phyloP scores from a whole-genome alignment of 2,888 invertebrate species.

The Coenonympha arcania region DNA sequence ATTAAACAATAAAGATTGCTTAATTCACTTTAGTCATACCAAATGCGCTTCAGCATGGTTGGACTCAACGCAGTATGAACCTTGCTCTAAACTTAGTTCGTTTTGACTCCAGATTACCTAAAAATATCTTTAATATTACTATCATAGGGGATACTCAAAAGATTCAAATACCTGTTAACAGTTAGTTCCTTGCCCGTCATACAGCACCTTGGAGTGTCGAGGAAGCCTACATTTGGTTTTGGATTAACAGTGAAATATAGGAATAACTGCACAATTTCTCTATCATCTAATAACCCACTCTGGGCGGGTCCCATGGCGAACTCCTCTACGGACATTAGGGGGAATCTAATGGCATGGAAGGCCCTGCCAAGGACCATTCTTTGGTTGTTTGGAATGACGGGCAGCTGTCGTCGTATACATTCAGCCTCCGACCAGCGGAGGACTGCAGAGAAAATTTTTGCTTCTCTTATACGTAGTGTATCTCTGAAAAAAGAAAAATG shows the following conservation, averaged over 20 bases:
- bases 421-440: slow-evolving; percentile 84
- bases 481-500: slow-evolving; percentile 67
- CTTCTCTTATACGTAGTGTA: slow-evolving; percentile 84
- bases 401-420: slow-evolving; percentile 78
- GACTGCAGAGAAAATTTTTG: slow-evolving; percentile 83
- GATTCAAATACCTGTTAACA: slow-evolving; percentile 76
- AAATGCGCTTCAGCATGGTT: too few species aligned
- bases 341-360: slow-evolving; percentile 83
- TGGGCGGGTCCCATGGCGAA: slow-evolving; percentile 85
- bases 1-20: too few species aligned
- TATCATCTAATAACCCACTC: slow-evolving; percentile 81
- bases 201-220: slow-evolving; percentile 81
- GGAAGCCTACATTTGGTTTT: slow-evolving; percentile 81
- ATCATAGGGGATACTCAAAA: too few species aligned
- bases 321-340: slow-evolving; percentile 89
- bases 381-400: slow-evolving; percentile 79
- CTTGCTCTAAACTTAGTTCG: too few species aligned
- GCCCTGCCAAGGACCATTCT: slow-evolving; percentile 79
- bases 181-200: slow-evolving; percentile 85
- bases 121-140: too few species aligned
- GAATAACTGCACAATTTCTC: slow-evolving; percentile 83
- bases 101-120: too few species aligned
- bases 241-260: slow-evolving; percentile 83
- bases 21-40: too few species aligned
- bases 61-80: too few species aligned